A percentile compares a stretch with the other conserved stretches of the same genome.
Conservation (phyloP, 2,797 vertebrate species). For the Chelmon rostratus region DNA sequence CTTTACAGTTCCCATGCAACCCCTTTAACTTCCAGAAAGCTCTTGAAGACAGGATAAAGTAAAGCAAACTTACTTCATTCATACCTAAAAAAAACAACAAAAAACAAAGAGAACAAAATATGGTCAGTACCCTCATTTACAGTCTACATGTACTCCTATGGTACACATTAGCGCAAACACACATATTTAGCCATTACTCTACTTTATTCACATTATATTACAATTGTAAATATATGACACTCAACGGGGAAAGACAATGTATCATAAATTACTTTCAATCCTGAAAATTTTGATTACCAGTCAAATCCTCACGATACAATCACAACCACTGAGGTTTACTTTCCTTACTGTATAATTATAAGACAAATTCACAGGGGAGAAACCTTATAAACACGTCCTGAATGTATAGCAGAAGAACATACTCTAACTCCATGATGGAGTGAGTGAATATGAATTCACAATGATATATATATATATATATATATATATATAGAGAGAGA, state of each 20-base stretch:
- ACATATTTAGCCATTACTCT: slow-evolving; percentile 63
- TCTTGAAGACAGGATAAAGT: slow-evolving; percentile 66
- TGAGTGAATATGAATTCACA: slow-evolving; percentile 53
- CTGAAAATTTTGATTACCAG: slow-evolving; percentile 48
- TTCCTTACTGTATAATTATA: slow-evolving; percentile 59
- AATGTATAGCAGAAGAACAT: slow-evolving; percentile 38
- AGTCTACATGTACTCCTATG: slow-evolving; percentile 39
- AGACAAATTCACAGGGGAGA: slow-evolving; percentile 59
- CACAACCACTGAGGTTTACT: slow-evolving; percentile 27
- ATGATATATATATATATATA: too few relatives aligned
- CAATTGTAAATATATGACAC: slow-evolving; percentile 65
- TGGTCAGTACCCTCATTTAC: slow-evolving; percentile 70
- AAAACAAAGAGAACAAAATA: slow-evolving; percentile 79
- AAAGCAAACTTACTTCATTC: slow-evolving; percentile 88
- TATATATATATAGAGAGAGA: too few relatives aligned
- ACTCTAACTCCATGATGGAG: slow-evolving; percentile 40
- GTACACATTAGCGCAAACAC: slow-evolving; percentile 63
- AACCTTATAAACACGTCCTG: slow-evolving; percentile 36
- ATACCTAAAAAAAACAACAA: slow-evolving; percentile 83
- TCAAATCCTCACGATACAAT: slow-evolving; percentile 44
- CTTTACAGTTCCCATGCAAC: slow-evolving; percentile 79
- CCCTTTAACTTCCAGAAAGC: slow-evolving; percentile 64
- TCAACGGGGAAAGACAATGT: slow-evolving; percentile 28
- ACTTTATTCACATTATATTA: slow-evolving; percentile 80
- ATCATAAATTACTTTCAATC: slow-evolving; percentile 25